These are phyloP conservation scores for Porites rus DNA, from an alignment of 92 coral and sea anemone species.

Conservation along the genomic window DNA sequence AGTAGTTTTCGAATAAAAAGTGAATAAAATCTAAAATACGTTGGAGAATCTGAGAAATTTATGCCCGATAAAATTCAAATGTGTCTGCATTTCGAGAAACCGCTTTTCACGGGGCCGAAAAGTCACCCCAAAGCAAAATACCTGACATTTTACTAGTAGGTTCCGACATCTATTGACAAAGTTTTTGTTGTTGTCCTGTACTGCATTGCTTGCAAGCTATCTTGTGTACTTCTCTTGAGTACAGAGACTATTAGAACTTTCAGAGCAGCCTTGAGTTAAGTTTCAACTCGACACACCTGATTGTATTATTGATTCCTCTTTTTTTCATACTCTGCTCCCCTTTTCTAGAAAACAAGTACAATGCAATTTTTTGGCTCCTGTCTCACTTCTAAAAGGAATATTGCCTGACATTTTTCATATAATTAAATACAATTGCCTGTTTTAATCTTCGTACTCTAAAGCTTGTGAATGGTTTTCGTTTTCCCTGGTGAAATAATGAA, in stretches of 20 bases:
- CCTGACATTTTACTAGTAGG: background rate
- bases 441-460: background rate
- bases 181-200: background rate
- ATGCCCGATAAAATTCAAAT: background rate
- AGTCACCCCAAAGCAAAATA: background rate
- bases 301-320: background rate
- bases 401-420: background rate
- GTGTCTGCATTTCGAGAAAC: background rate
- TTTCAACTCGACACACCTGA: background rate
- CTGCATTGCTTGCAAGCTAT: background rate
- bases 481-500: conserved; percentile 42
- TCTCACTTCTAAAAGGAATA: background rate
- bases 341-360: conserved; percentile 22
- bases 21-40: background rate
- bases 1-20: background rate
- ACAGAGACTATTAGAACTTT: background rate
- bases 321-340: background rate
- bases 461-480: conserved; percentile 4
- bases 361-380: conserved; percentile 29
- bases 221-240: background rate
- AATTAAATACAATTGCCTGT: conserved; percentile 23
- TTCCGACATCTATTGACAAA: background rate
- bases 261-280: background rate
- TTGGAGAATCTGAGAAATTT: background rate
- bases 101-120: background rate